Percentiles rank a stretch among this genome's conserved stretches.
These are phyloP conservation scores for Rhyacophila brunnea DNA, from an alignment of 1,140 invertebrate genomes.

Conservation along the genomic window DNA sequence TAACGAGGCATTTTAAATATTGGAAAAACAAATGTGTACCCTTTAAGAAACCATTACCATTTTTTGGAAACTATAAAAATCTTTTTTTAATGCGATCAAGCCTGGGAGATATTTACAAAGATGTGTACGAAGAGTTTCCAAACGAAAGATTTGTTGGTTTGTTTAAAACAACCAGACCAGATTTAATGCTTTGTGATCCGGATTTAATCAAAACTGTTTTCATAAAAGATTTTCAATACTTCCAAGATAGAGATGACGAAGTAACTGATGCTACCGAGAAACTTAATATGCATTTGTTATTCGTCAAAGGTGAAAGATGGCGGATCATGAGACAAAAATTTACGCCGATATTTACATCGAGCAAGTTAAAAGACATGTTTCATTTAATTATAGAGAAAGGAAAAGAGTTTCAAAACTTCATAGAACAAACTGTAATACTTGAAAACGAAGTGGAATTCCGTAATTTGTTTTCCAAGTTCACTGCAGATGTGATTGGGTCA, in stretches of 20 bases:
- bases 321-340: slow-evolving; percentile 54
- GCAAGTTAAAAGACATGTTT: slow-evolving; percentile 60
- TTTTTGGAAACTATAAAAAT: slow-evolving; percentile 41
- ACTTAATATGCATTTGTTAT: slow-evolving; percentile 36
- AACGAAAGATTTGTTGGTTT: slow-evolving; percentile 41
- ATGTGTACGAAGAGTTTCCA: slow-evolving; percentile 35
- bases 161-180: slow-evolving; percentile 45
- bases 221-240: slow-evolving; percentile 57
- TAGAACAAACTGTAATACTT: slow-evolving; percentile 17
- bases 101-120: slow-evolving; percentile 14
- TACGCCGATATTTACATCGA: slow-evolving; percentile 52
- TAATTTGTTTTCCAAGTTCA: slow-evolving; percentile 45
- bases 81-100: slow-evolving; percentile 18
- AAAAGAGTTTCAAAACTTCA: slow-evolving; percentile 32
- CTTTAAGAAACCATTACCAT: slow-evolving; percentile 36
- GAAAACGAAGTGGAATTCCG: slow-evolving; percentile 15
- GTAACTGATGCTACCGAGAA: slow-evolving; percentile 38
- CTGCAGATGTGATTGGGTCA: slow-evolving; percentile 54
- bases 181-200: slow-evolving; percentile 53
- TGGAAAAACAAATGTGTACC: slow-evolving; percentile 50
- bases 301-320: slow-evolving; percentile 50
- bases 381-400: slow-evolving; percentile 43
- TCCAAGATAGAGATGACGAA: slow-evolving; percentile 42
- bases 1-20: slow-evolving; percentile 39
- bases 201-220: slow-evolving; percentile 55